Evolutionary conservation across 2,113 vertebrate species (phyloP), one percentile per base, ranked within the genome.

Genomic region (Puntigrus tetrazona): DNA sequence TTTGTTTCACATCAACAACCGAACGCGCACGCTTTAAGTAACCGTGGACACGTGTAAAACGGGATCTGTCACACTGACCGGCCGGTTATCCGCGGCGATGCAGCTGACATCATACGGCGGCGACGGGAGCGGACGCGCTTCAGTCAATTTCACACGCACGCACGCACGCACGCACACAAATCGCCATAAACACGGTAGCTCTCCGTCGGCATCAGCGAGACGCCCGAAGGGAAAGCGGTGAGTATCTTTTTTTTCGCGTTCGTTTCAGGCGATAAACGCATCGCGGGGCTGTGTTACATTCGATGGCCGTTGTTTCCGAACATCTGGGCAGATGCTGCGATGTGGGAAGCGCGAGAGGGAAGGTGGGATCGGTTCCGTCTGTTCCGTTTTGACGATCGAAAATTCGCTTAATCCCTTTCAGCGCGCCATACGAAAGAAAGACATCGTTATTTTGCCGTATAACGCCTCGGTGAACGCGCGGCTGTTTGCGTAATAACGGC

Each of bases 31-130:
- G 22, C 38, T 43, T 4, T 5, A 18, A 29, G 43, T 29, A 29
- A 25, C 11, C 16, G 34, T 16, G 13, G 13, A 36, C 41, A 10
- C 31, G 52, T 78, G 5, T 38, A 57, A 74, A 31, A 75, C 27
- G 16, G 16, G 16, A 31, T 75, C 31, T 75, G 27, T 45, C 38
- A 43, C 70, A 73, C 27, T 73, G 70, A 73, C 27, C 38, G 45
- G 70, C 70, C 70, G 52, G 73, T 55, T 74, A 59, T 61, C 11
- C 57, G 75, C 47, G 22, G 78, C 16, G 36, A 27, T 65, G 4
- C 61, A 50, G 13, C 78, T 84, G 75, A 86, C 87, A 86, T 86
- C 87, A 88, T 84, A 88, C 65, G 3, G 8, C 7, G 43, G 87
- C 86, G 83, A 85, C 88, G 77, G 3, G 31, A 25, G 43, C 78